phyloP scores from a whole-genome alignment of 2,113 vertebrate species.

The Callospermophilus lateralis region DNA sequence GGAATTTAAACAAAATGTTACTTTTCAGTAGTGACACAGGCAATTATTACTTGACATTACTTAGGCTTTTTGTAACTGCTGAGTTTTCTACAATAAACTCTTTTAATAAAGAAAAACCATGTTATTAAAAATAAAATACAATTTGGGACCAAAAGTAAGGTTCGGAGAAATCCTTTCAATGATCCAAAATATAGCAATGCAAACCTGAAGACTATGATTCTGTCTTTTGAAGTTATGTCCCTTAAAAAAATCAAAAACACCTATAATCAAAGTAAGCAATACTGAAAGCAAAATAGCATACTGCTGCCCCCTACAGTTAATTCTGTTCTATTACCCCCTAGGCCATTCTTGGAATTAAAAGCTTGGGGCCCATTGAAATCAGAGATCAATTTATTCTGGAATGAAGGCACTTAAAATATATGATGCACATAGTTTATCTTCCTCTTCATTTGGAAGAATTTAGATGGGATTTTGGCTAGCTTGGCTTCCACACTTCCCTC shows the following conservation, averaged over 20 bases:
- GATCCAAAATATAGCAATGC: neutral
- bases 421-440: neutral
- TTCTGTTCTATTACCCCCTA: neutral
- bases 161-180: constrained; percentile 42
- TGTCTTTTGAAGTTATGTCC: neutral
- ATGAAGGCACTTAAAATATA: neutral
- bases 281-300: neutral
- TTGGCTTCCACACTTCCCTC: neutral
- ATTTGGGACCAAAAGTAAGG: neutral
- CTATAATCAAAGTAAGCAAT: neutral
- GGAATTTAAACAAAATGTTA: constrained; percentile 88
- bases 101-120: constrained; percentile 14
- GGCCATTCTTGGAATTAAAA: neutral
- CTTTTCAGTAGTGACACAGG: neutral
- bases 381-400: neutral
- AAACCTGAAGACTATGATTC: neutral
- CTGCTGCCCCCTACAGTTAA: constrained; percentile 24
- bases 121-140: neutral
- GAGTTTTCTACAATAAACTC: constrained; percentile 11
- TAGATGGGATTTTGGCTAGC: neutral
- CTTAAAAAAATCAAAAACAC: neutral
- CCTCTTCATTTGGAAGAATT: neutral
- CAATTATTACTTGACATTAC: neutral
- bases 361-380: neutral
- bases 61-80: constrained; percentile 22